A percentile compares a stretch with the other conserved stretches of the same genome.
phyloP scores from a whole-genome alignment of 2,888 invertebrate species.

The Tetragonisca angustula region DNA sequence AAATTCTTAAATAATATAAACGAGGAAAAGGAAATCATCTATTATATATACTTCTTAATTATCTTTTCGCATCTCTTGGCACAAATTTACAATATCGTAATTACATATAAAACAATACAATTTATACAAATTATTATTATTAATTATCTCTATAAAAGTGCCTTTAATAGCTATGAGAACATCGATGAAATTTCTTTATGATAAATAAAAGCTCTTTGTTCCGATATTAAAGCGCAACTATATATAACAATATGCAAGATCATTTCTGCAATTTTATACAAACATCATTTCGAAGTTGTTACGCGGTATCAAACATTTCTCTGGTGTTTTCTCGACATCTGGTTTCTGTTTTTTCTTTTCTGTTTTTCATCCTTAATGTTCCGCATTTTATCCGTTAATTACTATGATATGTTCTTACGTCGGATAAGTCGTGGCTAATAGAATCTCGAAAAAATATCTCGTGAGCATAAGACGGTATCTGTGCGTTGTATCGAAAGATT shows the following conservation, averaged over 20 bases:
- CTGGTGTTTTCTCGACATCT: neutral
- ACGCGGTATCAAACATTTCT: constrained; percentile 40
- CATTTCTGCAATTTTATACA: constrained; percentile 19
- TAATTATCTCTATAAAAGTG: neutral
- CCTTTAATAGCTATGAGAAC: constrained; percentile 7
- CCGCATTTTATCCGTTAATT: constrained; percentile 18
- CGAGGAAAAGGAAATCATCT: constrained; percentile 6
- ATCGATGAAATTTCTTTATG: neutral
- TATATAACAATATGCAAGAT: constrained; percentile 44
- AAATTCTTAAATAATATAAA: neutral
- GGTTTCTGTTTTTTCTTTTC: neutral
- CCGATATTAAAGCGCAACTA: constrained; percentile 40
- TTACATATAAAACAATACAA: constrained; percentile 46
- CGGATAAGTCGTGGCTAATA: constrained; percentile 25
- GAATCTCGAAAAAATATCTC: constrained; percentile 17
- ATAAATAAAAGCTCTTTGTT: neutral
- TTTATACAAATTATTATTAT: constrained; percentile 54
- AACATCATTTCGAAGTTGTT: constrained; percentile 28
- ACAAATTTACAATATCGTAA: constrained; percentile 43
- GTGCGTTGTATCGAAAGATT: constrained; percentile 25
- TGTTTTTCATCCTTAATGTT: constrained; percentile 14
- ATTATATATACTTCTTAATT: constrained; percentile 16
- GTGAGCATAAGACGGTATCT: constrained; percentile 24
- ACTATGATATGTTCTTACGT: constrained; percentile 55
- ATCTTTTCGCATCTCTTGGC: constrained; percentile 49